Evolutionary conservation across 2,888 invertebrate species (phyloP).

Genomic region (Chloroclysta siterata): DNA sequence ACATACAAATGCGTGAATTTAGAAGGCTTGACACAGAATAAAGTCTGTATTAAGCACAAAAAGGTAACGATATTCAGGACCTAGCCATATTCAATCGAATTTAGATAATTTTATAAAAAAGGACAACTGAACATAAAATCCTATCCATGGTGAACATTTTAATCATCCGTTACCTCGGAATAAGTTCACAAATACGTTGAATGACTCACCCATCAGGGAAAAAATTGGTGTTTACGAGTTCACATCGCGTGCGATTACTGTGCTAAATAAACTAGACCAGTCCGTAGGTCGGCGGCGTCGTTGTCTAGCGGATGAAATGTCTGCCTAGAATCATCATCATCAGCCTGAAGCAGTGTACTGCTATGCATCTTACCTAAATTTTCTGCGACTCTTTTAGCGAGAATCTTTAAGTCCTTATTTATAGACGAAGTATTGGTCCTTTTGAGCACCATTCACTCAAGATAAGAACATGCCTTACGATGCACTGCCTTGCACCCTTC

Average conservation of each 20-base stretch:
- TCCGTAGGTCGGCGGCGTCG: slow-evolving; percentile 13
- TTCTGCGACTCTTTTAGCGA: too few relatives aligned
- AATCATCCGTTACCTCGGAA: neutral
- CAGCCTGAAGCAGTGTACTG: neutral
- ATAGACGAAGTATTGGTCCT: neutral
- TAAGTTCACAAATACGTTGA: slow-evolving; percentile 12
- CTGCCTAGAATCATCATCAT: neutral
- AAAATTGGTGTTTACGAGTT: slow-evolving; percentile 30
- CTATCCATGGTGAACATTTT: neutral
- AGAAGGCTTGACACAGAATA: neutral
- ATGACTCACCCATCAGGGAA: slow-evolving; percentile 24
- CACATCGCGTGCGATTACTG: slow-evolving; percentile 28
- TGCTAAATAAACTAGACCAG: slow-evolving; percentile 31
- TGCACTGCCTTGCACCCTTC: neutral
- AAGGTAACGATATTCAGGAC: too few relatives aligned
- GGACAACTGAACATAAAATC: neutral
- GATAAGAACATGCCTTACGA: neutral
- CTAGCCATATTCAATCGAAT: too few relatives aligned
- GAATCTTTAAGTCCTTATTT: too few relatives aligned
- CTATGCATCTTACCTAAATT: too few relatives aligned
- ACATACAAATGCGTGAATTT: neutral
- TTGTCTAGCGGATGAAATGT: slow-evolving; percentile 21
- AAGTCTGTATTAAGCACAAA: neutral
- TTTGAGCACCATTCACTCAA: too few relatives aligned
- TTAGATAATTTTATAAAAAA: neutral